phyloP scores from a whole-genome alignment of 2,888 invertebrate species.

The Cacoxenus indagator region DNA sequence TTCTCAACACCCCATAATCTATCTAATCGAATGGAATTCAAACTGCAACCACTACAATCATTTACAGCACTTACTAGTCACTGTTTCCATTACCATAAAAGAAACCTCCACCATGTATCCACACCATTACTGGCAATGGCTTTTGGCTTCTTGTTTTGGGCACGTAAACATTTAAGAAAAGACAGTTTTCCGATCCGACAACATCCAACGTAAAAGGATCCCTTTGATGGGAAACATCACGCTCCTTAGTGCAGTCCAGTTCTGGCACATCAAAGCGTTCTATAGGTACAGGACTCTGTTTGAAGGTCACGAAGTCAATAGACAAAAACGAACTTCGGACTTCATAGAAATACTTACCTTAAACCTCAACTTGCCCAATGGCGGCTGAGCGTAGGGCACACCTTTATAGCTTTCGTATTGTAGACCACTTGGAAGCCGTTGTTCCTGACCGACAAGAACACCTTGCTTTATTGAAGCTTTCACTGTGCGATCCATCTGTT shows the following conservation, averaged over 20 bases:
- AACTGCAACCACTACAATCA: too few relatives aligned
- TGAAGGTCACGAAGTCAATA: neutral
- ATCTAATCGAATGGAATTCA: too few relatives aligned
- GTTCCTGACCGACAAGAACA: slow-evolving; percentile 71
- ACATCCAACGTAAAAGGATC: slow-evolving; percentile 51
- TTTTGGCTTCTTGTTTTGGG: slow-evolving; percentile 48
- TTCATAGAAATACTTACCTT: slow-evolving; percentile 53
- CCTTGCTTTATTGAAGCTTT: slow-evolving; percentile 71
- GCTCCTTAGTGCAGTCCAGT: slow-evolving; percentile 64
- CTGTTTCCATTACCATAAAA: slow-evolving; percentile 62
- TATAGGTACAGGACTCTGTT: slow-evolving; percentile 64
- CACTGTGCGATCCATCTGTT: slow-evolving; percentile 32
- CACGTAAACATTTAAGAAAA: slow-evolving; percentile 66
- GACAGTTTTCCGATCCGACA: slow-evolving; percentile 66
- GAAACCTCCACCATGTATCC: slow-evolving; percentile 69
- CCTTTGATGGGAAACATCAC: slow-evolving; percentile 60
- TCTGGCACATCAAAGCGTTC: slow-evolving; percentile 55
- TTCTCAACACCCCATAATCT: too few relatives aligned
- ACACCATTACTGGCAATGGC: slow-evolving; percentile 67
- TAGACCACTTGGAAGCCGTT: slow-evolving; percentile 67
- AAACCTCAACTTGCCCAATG: slow-evolving; percentile 70
- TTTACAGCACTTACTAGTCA: slow-evolving; percentile 62
- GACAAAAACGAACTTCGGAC: neutral
- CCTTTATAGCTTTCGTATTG: slow-evolving; percentile 72
- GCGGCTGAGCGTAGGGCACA: slow-evolving; percentile 75